phyloP scores from a whole-genome alignment of 2,888 invertebrate genomes.

The Hetaerina titia region DNA sequence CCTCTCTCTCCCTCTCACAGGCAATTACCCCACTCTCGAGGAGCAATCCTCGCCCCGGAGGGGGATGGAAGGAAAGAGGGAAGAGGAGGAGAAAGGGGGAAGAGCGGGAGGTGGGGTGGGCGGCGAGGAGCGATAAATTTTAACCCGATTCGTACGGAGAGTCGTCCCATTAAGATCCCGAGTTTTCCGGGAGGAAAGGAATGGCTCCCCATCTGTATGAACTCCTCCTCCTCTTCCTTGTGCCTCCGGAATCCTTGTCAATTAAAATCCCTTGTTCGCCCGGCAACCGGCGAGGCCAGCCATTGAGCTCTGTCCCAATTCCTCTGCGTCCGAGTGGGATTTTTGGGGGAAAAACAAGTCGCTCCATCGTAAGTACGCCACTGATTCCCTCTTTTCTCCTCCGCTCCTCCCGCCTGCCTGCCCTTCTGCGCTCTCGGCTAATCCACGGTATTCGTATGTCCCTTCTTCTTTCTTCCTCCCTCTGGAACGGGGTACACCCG shows the following conservation, averaged over 20 bases:
- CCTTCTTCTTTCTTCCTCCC: neutral
- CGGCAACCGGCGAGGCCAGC: neutral
- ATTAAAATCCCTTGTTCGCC: constrained; percentile 47
- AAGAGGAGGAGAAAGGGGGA: neutral
- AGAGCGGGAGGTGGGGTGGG: neutral
- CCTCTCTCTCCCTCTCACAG: neutral
- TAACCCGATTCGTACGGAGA: constrained; percentile 1
- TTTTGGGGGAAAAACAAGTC: neutral
- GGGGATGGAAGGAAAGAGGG: neutral
- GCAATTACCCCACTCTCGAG: neutral
- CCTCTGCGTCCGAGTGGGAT: neutral
- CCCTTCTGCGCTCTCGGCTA: neutral
- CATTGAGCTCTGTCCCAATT: constrained; percentile 11
- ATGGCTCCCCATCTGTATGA: neutral
- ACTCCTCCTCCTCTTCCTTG: neutral
- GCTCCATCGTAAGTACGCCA: neutral
- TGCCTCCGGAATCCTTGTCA: constrained; percentile 23
- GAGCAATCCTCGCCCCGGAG: neutral
- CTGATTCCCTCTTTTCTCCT: neutral
- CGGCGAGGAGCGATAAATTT: neutral
- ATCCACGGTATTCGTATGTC: neutral
- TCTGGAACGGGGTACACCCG: neutral
- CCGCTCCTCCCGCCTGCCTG: neutral
- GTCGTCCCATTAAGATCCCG: constrained; percentile 50
- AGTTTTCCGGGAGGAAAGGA: constrained; percentile 24